Evolutionary conservation across 2,113 vertebrate species (phyloP), one percentile per base, ranked within the genome.

Genomic region (Narcine bancroftii): DNA sequence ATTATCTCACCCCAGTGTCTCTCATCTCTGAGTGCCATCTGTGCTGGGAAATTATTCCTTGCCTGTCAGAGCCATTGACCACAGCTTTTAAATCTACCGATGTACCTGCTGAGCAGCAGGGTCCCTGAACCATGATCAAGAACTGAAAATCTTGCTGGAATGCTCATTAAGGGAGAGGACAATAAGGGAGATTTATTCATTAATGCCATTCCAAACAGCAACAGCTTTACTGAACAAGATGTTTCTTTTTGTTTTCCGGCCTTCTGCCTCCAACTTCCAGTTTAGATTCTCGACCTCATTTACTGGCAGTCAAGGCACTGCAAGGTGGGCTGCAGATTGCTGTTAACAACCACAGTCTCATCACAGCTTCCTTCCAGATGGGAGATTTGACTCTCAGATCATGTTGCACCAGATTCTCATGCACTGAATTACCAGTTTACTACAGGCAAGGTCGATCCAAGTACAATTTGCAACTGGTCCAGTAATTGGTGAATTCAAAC

Each of bases 281-380:
- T 92, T 92, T 92, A 72, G 93, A 93, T 85, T 93, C 72, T 53
- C 95, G 94, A 95, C 93, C 94, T 95, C 96, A 93, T 93, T 0
- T 72, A 92, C 19, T 92, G 89, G 92, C 79, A 92, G 11, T 93
- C 92, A 4, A 91, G 63, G 71, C 53, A 93, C 89, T 93, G 92
- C 50, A 94, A 94, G 89, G 1, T 29, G 85, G 89, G 39, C 66
- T 36, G 4, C 71, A 93, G 63, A 19, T 73, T 79, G 26, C 39
- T 29, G 26, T 69, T 91, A 29, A 89, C 65, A 91, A 45, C 65
- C 39, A 91, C 89, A 91, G 65, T 47, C 63, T 42, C 63, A 91
- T 11, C 60, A 39, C 65, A 91, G 39, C 63, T 91, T 69, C 63
- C 87, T 66, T 45, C 39, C 26, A 71, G 89, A 69, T 42, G 15